Conservation (phyloP, 2,888 invertebrate genomes). For the Machimus atricapillus region DNA sequence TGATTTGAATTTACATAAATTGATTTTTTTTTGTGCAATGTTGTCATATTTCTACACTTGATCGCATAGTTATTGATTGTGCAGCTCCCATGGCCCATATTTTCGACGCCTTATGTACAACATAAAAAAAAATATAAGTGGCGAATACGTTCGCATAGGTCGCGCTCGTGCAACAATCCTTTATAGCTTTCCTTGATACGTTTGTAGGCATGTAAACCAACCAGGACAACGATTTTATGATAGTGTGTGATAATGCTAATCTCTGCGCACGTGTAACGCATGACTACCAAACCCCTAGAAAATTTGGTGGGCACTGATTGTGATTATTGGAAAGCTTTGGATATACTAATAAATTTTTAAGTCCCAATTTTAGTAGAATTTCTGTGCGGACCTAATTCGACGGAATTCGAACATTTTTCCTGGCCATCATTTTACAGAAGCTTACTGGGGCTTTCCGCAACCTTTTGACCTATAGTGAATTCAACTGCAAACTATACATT, state of each 20-base stretch:
- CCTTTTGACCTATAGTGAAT: not conserved
- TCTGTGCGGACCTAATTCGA: not conserved
- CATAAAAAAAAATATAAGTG: constrained; percentile 29
- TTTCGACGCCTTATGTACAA: constrained; percentile 38
- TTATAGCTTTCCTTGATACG: constrained; percentile 19
- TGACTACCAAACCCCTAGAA: not conserved
- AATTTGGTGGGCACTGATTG: not conserved
- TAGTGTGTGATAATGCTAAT: constrained; percentile 24
- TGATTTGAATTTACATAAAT: constrained; percentile 13
- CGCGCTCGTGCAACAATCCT: constrained; percentile 38
- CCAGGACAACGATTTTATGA: constrained; percentile 6
- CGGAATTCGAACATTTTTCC: not conserved
- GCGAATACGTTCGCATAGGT: constrained; percentile 38
- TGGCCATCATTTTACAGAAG: not conserved
- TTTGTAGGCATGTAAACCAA: constrained; percentile 10
- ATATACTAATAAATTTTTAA: not conserved
- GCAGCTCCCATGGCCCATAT: constrained; percentile 44
- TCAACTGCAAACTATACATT: not conserved
- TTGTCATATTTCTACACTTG: constrained; percentile 38
- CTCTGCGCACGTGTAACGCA: constrained; percentile 40
- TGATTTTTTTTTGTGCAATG: constrained; percentile 30
- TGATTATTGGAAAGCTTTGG: not conserved
- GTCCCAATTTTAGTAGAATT: not conserved
- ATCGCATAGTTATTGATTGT: constrained; percentile 44
- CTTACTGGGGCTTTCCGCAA: not conserved